phyloP scores from a whole-genome alignment of 2,113 vertebrate species.

The Pelobates fuscus region DNA sequence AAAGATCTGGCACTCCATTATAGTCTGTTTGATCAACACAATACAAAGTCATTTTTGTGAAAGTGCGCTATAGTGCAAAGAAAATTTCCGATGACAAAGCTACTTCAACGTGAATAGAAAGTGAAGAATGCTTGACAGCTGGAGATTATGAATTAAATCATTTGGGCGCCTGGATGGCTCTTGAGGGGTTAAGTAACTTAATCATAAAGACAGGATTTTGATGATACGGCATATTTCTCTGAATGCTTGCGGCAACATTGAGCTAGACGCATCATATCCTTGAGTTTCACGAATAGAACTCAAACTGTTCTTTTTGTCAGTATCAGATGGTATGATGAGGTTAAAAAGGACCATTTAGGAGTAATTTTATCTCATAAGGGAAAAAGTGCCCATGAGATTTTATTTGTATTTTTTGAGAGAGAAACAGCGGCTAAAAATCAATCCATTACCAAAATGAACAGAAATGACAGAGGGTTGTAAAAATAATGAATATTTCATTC shows the following conservation, averaged over 20 bases:
- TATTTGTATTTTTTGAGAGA: neutral
- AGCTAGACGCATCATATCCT: neutral
- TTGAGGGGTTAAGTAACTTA: neutral
- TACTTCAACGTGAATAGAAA: no score
- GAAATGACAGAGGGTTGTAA: constrained; percentile 13
- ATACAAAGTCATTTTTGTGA: no score
- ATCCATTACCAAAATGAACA: constrained; percentile 12
- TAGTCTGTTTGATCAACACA: no score
- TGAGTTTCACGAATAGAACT: neutral
- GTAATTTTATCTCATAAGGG: neutral
- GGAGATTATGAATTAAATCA: neutral
- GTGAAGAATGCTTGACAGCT: no score
- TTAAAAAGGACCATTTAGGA: neutral
- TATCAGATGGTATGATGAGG: neutral
- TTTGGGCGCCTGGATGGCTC: neutral
- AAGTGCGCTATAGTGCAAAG: no score
- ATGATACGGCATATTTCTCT: neutral
- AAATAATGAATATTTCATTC: constrained; percentile 22
- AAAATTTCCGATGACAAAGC: no score
- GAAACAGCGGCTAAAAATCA: constrained; percentile 15
- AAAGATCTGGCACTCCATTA: no score
- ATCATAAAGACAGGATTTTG: neutral
- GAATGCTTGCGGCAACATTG: neutral
- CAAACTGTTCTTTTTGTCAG: neutral
- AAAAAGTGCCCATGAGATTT: neutral